Evolutionary conservation across 2,888 invertebrate genomes (phyloP), one percentile per base, ranked within the genome.

Genomic region (Ochropleura plecta): DNA sequence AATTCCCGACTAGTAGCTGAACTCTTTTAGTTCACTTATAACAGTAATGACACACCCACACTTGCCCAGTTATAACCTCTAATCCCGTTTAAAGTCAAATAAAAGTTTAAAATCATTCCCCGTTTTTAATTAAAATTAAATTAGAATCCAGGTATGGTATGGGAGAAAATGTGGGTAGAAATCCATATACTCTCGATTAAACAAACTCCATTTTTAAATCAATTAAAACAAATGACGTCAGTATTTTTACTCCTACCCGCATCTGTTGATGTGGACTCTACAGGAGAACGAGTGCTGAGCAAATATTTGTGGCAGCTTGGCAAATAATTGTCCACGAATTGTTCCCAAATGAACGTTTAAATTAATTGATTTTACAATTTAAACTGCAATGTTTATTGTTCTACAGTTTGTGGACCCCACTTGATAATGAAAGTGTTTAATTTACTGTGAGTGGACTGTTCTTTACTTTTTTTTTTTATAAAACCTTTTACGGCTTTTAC

Each of bases 241-340:
- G 66, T 48, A 60, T 81, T 84, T 84, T 84, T 77, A 48, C 40
- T 30, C 16, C 48, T 70, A 53, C 75, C 70, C 16, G 65, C 84
- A 68, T 65, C 67, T 70, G 55, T n/a, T 62, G 69, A 79, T 68
- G 60, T 70, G 55, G 64, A 70, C 63, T 44, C 65, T 59, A 49
- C 70, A 79, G 66, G 49, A 42, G 63, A 49, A 75, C 72, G 71
- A 86, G 84, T 77, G 77, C 51, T 68, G 67, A 66, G 49, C 76
- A 81, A 88, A 86, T 88, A 84, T 88, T 88, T 88, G 82, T 62
- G 42, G 65, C 20, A 64, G 55, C 68, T 76, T 18, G n/a, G 76
- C 88, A 88, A 87, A 86, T 75, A 88, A 77, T 83, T 59, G 78
- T 75, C 60, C 63, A 53, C 68, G 62, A 76, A 74, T 71, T 69